Base-by-base conservation (phyloP, 64 coral and sea anemone species). In the Exaiptasia diaphana region DNA sequence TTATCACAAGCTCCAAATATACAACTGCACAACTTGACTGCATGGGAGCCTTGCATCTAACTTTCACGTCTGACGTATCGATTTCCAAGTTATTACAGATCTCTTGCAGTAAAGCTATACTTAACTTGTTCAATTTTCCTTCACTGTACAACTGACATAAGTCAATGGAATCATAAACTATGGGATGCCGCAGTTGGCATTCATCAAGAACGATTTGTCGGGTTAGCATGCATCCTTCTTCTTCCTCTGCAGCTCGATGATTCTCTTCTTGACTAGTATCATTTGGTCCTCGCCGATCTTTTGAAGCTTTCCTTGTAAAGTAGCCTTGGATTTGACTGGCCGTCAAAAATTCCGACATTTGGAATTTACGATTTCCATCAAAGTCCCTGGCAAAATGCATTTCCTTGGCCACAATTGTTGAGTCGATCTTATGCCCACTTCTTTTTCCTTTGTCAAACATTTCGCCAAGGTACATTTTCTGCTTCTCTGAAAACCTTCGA, bases 321-420 rank as follows among this genome's bases (percentile, higher is more conserved):
- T 50, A 86, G 12, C 52, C 59, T 41, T 69, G 31, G 22, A 76
- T 76, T 40, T 86, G 70, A 30, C 76, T 38, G 3, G 83, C 2
- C 17, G 54, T 74, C 34, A 76, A 41, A 73, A 86, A 86, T 9
- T 86, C 83, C 5, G 23, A 54, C 50, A 73, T 57, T 12, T 31
- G 40, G 31, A 86, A 86, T n/a, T 64, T 18, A 30, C 72, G 50
- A 50, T 65, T 43, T 48, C 82, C 71, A 64, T 86, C 54, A 21
- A 74, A 32, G 33, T 31, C 53, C 46, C 53, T 31, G 5, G 32
- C 70, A 42, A 12, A 12, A 14, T 58, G 59, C 82, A 85, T 85
- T 72, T 85, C 50, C 69, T 72, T 85, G 26, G 82, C 82, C 15
- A 64, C 83, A 35, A 42, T 67, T 35, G 75, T 28, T 18, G 69